Base-by-base conservation (phyloP, 2,797 vertebrate genomes). In the Ctenochaetus hawaiiensis region DNA sequence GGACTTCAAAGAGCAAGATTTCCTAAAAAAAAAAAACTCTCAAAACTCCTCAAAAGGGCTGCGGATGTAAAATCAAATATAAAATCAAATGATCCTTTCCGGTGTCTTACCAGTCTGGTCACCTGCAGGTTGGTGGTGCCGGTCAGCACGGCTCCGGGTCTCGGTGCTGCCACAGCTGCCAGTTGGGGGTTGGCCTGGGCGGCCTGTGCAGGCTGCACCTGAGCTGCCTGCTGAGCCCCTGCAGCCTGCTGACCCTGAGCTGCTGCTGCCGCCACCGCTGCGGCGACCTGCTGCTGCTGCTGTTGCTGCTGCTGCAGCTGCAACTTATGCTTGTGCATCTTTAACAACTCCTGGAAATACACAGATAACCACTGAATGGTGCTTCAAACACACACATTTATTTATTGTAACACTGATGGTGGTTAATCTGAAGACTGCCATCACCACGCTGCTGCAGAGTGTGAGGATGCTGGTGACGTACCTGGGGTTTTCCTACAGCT, bases 291-390 rank as follows among this genome's bases (percentile, higher is more conserved):
- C 59, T 95, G 94, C 26, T 91, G 85, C 67, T 95, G 96, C 74
- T 94, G 96, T 43, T 97, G 96, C 83, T 97, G 95, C 45, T 96
- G 97, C 23, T 96, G 97, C 23, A 96, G 93, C 92, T 97, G 97
- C 88, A 98, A 76, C 74, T 99, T 99, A 81, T 97, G 97, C 81
- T 98, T 99, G 81, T 97, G 97, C 86, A 97, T 89, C 87, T 99
- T 98, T 37, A 99, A 77, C 85, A 98, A 91, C 47, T 97, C 97
- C 96, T 97, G 86, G 0, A 22, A 73, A 80, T 11, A 82, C 11
- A 84, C 2, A 51, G 2, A 72, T 47, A 3, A 63, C 0, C 4
- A 72, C 5, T 41, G 20, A 9, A 54, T 20, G 20, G 39, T 6
- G 13, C 23, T 6, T 11, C n/a, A 17, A 43, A 3, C 22, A 5